A percentile compares a stretch with the other conserved stretches of the same genome.
phyloP scores from a whole-genome alignment of 2,113 vertebrate genomes.

The Daphoenositta chrysoptera region DNA sequence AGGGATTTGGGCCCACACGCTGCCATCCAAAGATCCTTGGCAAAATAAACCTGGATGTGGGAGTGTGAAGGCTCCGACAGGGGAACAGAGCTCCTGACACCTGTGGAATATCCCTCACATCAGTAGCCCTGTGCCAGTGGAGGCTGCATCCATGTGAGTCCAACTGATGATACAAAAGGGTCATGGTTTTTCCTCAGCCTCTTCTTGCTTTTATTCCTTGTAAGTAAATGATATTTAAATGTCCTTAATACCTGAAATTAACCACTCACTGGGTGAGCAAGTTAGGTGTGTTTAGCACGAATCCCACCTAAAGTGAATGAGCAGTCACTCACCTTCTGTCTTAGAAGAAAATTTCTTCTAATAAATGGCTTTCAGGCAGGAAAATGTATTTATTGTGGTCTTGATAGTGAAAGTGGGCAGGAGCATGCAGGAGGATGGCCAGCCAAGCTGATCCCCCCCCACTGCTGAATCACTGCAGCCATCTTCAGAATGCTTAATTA shows the following conservation, averaged over 20 bases:
- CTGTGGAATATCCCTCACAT: rapidly evolving
- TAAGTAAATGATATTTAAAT: not conserved
- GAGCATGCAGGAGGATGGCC: not conserved
- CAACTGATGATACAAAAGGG: not conserved
- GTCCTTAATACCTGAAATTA: not conserved
- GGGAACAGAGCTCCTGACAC: not conserved
- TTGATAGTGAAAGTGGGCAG: not conserved
- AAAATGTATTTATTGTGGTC: not conserved
- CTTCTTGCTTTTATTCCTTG: not conserved
- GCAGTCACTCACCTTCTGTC: not conserved
- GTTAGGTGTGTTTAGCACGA: not conserved
- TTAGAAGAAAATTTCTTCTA: not conserved
- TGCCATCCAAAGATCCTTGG: not conserved
- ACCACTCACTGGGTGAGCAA: not conserved
- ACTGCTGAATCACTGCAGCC: not conserved
- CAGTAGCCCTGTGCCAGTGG: rapidly evolving
- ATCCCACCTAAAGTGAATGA: not conserved
- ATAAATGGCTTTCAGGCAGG: not conserved
- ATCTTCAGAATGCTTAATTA: not conserved
- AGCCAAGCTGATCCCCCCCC: not conserved
- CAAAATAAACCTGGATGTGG: not conserved
- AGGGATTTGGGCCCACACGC: rapidly evolving
- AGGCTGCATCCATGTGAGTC: not conserved
- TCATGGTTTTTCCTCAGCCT: not conserved
- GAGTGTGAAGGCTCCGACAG: not conserved